A percentile compares a stretch with the other conserved stretches of the same genome.
phyloP scores from a whole-genome alignment of 2,797 vertebrate species.

The Platalea minor region DNA sequence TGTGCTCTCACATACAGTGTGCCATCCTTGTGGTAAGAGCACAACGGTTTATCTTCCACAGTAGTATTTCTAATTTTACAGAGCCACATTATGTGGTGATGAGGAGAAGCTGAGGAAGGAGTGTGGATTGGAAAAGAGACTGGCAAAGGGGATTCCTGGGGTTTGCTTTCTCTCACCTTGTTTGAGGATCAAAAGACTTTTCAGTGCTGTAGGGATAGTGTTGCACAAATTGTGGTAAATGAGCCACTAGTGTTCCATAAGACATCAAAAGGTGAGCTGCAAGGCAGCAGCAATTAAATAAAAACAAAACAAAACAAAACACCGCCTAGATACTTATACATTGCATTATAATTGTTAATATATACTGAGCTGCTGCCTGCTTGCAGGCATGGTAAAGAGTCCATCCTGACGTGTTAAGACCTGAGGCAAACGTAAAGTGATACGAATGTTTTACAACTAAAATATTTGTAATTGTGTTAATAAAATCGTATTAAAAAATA shows the following conservation, averaged over 20 bases:
- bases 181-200: not conserved
- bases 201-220: not conserved
- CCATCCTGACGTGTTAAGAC: not conserved
- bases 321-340: not conserved
- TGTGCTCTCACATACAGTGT: not conserved
- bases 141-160: not conserved
- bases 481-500: not conserved
- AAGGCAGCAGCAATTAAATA: not conserved
- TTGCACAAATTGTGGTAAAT: not conserved
- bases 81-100: not conserved
- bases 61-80: not conserved
- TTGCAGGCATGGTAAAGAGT: not conserved
- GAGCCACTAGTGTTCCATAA: not conserved
- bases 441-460: not conserved
- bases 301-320: not conserved
- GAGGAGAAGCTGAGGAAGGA: not conserved
- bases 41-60: not conserved
- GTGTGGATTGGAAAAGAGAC: not conserved
- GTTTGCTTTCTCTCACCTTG: not conserved
- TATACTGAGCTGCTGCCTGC: not conserved
- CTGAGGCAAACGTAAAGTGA: not conserved
- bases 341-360: not conserved
- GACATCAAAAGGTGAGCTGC: constrained; percentile 10
- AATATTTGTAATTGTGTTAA: not conserved
- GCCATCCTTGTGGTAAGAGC: not conserved